These are phyloP conservation scores for Lepilemur septentrionalis DNA, from an alignment of 2,797 vertebrate genomes.

Conservation along the genomic window DNA sequence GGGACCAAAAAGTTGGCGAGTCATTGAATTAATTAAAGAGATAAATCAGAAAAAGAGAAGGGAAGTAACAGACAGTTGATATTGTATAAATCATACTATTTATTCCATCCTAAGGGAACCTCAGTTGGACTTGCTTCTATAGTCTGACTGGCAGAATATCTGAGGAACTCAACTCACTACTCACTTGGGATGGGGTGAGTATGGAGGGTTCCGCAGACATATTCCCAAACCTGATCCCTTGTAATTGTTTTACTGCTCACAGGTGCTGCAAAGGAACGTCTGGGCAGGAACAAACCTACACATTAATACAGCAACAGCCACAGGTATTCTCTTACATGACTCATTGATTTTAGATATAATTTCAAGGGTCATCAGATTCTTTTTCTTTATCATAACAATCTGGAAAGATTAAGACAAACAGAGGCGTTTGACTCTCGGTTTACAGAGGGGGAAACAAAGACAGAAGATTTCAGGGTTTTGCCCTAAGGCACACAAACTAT, in stretches of 20 bases:
- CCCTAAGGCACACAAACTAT: background rate
- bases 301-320: background rate
- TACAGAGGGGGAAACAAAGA: background rate
- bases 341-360: conserved; percentile 15
- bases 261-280: background rate
- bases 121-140: background rate
- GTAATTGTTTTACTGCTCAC: background rate
- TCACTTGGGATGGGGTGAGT: background rate
- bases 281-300: background rate
- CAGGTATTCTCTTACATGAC: background rate
- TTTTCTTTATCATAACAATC: conserved; percentile 8
- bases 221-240: background rate
- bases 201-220: background rate
- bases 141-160: background rate
- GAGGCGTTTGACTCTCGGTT: background rate
- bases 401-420: conserved; percentile 43
- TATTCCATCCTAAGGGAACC: background rate
- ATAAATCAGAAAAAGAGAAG: conserved; percentile 54
- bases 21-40: conserved; percentile 52
- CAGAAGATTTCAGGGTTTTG: background rate
- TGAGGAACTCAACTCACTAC: background rate
- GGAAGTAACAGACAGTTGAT: background rate
- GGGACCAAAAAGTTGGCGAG: conserved; percentile 52
- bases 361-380: conserved; percentile 21
- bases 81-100: conserved; percentile 12